A percentile compares a stretch with the other conserved stretches of the same genome.
Evolutionary conservation across 2,797 vertebrate species (phyloP).

Genomic region (Sphenodon punctatus): DNA sequence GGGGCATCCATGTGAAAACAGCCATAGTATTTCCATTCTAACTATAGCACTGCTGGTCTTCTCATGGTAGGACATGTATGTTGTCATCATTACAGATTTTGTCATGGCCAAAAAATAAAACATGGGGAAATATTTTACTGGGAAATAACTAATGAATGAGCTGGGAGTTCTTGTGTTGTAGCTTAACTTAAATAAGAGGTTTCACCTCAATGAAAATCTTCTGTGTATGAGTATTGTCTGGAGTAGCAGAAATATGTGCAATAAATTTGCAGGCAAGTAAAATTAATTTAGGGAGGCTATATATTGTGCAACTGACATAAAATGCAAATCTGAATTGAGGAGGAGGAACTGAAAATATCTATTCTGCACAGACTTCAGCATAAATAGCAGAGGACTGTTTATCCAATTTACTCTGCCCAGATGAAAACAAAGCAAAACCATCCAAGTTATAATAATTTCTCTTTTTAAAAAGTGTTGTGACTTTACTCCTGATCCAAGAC

Average conservation of each 20-base stretch:
- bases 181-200: conserved; percentile 8
- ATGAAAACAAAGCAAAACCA: not conserved
- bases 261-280: conserved; percentile 34
- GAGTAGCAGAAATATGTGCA: conserved; percentile 24
- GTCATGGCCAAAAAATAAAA: conserved; percentile 17
- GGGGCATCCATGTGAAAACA: no score
- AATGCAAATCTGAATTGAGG: not conserved
- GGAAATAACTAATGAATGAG: conserved; percentile 9
- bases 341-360: conserved; percentile 4
- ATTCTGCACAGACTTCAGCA: not conserved
- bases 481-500: not conserved
- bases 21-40: conserved; percentile 37
- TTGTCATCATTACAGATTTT: conserved; percentile 14
- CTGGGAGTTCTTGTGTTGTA: conserved; percentile 19
- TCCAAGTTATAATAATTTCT: not conserved
- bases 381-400: not conserved
- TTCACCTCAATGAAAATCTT: conserved; percentile 26
- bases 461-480: not conserved
- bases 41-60: not conserved
- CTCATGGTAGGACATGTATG: conserved; percentile 1
- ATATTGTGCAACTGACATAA: not conserved
- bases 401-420: not conserved
- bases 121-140: not conserved
- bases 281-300: conserved; percentile 2
- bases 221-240: conserved; percentile 14